Evolutionary conservation across 1,140 invertebrate genomes (phyloP).

Genomic region (Nylanderia fulva): DNA sequence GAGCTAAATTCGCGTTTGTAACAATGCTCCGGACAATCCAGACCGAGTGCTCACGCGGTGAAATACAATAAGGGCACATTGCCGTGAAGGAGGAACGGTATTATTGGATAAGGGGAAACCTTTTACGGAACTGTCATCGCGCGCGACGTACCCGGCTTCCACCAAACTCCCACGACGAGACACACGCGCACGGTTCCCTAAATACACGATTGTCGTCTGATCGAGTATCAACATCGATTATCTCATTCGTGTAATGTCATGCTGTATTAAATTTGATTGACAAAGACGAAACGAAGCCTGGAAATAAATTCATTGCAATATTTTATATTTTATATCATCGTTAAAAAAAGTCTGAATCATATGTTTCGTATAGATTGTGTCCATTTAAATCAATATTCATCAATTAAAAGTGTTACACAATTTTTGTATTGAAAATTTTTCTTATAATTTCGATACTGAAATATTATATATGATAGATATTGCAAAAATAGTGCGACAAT

Average conservation of each 20-base stretch:
- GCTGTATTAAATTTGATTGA: neutral
- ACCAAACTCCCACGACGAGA: neutral
- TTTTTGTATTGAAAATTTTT: neutral
- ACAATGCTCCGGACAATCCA: constrained; percentile 37
- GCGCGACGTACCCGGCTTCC: constrained; percentile 19
- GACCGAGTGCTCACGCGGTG: constrained; percentile 26
- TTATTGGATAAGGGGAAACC: constrained; percentile 72
- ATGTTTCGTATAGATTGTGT: neutral
- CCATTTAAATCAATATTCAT: neutral
- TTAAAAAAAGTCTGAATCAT: neutral
- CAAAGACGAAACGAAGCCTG: neutral
- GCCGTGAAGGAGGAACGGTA: constrained; percentile 32
- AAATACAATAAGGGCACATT: constrained; percentile 61
- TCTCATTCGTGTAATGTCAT: neutral
- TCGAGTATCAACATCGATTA: constrained; percentile 43
- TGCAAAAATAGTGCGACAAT: constrained; percentile 5
- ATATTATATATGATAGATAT: neutral
- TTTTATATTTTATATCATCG: neutral
- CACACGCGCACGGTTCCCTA: neutral
- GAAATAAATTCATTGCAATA: neutral
- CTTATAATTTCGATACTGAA: neutral
- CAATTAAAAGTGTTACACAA: neutral
- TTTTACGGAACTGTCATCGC: constrained; percentile 67
- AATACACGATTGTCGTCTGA: constrained; percentile 23
- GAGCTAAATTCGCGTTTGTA: constrained; percentile 38